Conservation (phyloP, 2,797 vertebrate genomes). For the Epinephelus coioides region DNA sequence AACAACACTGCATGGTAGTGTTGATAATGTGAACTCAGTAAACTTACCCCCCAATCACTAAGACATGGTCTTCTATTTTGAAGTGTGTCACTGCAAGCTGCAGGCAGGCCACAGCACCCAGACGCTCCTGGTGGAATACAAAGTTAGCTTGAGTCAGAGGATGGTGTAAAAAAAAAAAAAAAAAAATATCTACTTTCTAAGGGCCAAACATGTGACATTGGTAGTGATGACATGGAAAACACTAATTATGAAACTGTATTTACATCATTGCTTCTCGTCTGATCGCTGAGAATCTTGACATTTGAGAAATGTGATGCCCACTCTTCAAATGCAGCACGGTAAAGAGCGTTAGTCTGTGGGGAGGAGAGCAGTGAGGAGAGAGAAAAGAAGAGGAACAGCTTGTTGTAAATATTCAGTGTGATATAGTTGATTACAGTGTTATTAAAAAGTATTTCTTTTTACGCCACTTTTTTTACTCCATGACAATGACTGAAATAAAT, state of each 20-base stretch:
- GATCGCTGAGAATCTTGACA: constrained; percentile 85
- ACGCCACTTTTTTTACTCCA: no score
- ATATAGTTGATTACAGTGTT: no score
- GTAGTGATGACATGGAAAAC: not conserved
- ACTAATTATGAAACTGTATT: not conserved
- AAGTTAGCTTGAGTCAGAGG: not conserved
- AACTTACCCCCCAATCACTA: constrained; percentile 87
- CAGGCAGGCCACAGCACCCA: constrained; percentile 87
- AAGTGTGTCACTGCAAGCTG: constrained; percentile 85
- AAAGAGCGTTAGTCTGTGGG: constrained; percentile 85
- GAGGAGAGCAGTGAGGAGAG: not conserved
- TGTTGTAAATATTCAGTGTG: no score
- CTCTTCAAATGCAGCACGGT: constrained; percentile 81
- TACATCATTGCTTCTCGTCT: constrained; percentile 86
- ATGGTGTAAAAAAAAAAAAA: not conserved
- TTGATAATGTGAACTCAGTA: not conserved
- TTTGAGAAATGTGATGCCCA: constrained; percentile 83
- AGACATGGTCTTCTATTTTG: constrained; percentile 80
- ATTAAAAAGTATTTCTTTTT: no score
- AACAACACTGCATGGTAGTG: not conserved
- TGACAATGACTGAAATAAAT: no score
- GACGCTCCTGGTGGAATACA: constrained; percentile 77
- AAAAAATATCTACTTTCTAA: not conserved
- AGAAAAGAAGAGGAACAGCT: no score
- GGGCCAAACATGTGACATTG: not conserved